Percentiles rank a stretch among this genome's conserved stretches.
These are phyloP conservation scores for Phortica okadai DNA, from an alignment of 2,888 invertebrate species.

Conservation along the genomic window DNA sequence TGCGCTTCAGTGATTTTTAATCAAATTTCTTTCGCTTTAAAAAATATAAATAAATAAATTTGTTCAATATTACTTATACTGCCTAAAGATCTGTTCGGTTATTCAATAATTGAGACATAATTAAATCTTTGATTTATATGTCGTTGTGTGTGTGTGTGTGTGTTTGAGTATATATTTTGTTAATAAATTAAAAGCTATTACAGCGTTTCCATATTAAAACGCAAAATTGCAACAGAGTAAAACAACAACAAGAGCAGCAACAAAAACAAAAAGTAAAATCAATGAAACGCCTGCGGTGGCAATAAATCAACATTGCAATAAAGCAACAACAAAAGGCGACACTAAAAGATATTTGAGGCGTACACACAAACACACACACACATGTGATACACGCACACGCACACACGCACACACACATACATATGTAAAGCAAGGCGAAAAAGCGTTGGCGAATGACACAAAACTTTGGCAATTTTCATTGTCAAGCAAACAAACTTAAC, in stretches of 20 bases:
- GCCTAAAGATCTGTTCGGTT: too few species aligned
- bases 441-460: conserved; percentile 20
- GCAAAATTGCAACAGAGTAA: not conserved
- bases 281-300: conserved; percentile 18
- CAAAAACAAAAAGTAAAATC: conserved; percentile 15
- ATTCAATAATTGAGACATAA: too few species aligned
- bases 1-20: too few species aligned
- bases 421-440: not conserved
- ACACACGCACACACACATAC: not conserved
- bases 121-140: not conserved
- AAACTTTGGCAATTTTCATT: conserved; percentile 40
- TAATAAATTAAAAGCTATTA: conserved; percentile 1
- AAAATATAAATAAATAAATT: too few species aligned
- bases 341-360: not conserved
- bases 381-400: not conserved
- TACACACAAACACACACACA: not conserved
- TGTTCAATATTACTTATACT: too few species aligned
- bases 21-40: too few species aligned
- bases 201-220: not conserved
- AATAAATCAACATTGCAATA: conserved; percentile 16
- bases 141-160: conserved; percentile 36
- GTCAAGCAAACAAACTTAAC: conserved; percentile 32
- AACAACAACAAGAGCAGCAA: not conserved
- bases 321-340: not conserved
- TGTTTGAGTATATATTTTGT: not conserved